Percentiles rank a stretch among this genome's conserved stretches.
phyloP scores from a whole-genome alignment of 2,113 vertebrate species.

The Callionymus lyra region DNA sequence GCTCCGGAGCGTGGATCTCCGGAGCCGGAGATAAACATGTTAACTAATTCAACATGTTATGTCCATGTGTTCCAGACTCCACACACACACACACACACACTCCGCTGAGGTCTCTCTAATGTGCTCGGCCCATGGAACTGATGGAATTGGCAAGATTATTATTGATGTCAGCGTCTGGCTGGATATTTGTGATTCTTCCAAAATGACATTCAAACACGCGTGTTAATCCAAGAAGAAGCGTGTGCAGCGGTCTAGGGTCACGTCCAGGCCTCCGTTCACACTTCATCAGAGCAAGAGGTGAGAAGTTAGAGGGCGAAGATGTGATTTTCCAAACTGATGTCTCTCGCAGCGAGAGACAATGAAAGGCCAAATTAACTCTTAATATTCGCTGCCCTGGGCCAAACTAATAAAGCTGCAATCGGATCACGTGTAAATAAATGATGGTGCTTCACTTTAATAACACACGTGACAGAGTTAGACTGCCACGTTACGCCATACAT shows the following conservation, averaged over 20 bases:
- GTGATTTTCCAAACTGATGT: constrained; percentile 41
- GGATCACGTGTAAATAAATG: constrained; percentile 75
- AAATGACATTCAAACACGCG: constrained; percentile 28
- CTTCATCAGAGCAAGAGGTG: constrained; percentile 27
- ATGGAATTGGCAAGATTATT: constrained; percentile 51
- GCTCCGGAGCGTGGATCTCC: constrained; percentile 23
- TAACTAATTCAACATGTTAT: constrained; percentile 20
- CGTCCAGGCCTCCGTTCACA: constrained; percentile 22
- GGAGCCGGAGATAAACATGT: constrained; percentile 18
- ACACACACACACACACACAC: constrained; percentile 33
- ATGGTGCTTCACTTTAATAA: constrained; percentile 65
- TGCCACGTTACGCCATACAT: constrained; percentile 33
- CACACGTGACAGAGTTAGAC: constrained; percentile 46
- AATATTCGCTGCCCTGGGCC: constrained; percentile 61
- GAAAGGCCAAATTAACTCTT: constrained; percentile 63
- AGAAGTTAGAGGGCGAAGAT: constrained; percentile 36
- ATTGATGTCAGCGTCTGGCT: constrained; percentile 43
- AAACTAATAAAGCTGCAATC: constrained; percentile 74
- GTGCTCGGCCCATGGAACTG: constrained; percentile 42
- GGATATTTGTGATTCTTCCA: constrained; percentile 20
- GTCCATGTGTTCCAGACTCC: constrained; percentile 5
- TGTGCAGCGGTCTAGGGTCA: constrained; percentile 1
- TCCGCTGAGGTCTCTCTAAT: constrained; percentile 36
- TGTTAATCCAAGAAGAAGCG: constrained; percentile 8
- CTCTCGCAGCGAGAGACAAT: constrained; percentile 40